These are phyloP conservation scores for Seladonia tumulorum DNA, from an alignment of 2,888 invertebrate species.

Conservation along the genomic window DNA sequence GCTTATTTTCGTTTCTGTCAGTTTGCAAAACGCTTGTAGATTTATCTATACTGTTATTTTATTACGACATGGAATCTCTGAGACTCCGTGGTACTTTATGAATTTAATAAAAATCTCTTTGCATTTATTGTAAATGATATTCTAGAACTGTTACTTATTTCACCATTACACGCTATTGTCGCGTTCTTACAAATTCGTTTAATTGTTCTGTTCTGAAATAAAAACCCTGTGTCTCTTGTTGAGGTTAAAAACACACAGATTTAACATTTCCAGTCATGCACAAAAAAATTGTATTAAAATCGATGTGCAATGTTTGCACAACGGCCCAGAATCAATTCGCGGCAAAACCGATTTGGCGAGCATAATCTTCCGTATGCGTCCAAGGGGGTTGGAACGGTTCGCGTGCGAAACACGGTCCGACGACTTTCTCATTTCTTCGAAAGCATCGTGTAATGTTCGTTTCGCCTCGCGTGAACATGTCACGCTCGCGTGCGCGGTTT, in stretches of 20 bases:
- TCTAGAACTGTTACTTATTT: background rate
- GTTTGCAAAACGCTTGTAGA: background rate
- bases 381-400: background rate
- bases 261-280: background rate
- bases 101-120: background rate
- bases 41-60: background rate
- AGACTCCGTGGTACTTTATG: background rate
- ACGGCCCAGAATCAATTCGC: background rate
- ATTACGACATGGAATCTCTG: background rate
- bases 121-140: background rate
- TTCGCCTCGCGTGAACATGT: slow-evolving; percentile 26
- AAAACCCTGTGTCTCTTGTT: background rate
- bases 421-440: slow-evolving; percentile 7
- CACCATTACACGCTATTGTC: background rate
- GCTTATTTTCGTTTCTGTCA: background rate
- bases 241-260: too few species aligned
- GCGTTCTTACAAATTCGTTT: too few species aligned
- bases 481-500: slow-evolving; percentile 2
- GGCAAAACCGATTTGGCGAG: background rate
- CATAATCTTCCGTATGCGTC: background rate
- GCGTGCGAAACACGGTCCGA: background rate
- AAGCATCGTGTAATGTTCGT: background rate
- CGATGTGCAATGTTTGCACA: background rate
- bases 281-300: background rate
- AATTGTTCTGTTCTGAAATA: background rate